Base-by-base conservation (phyloP, 2,888 invertebrate genomes). In the Tenthredo amoena region DNA sequence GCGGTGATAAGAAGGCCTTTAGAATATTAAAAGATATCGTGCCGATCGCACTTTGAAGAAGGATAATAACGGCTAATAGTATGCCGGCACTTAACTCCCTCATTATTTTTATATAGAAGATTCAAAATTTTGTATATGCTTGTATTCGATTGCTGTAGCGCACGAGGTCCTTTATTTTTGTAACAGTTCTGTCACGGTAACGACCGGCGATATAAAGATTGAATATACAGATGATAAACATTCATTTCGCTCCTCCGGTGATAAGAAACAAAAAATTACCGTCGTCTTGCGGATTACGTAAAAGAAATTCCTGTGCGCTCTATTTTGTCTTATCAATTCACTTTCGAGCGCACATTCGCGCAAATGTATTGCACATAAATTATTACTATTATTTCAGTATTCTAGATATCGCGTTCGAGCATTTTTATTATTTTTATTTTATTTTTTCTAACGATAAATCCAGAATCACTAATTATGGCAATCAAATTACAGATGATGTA, bases 11-110 rank as follows among this genome's bases (percentile, higher is more conserved):
- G 0, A 83, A 18, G 0, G 68, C 47, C 50, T 31, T 68, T 31
- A 83, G 26, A 68, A 83, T 31, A 15, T 26, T 26, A 7, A 83
- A 47, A 34, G 83, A 26, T 50, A 18, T 83, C 68, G 31, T 68
- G 15, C 47, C 68, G 12, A 40, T 21, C 2, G 21, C 58, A 34
- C 40, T 12, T 12, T 81, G 81, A 40, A 58, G n/a, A 21, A 77
- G 2, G 3, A 77, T 26, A 18, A 77, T 18, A 31, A 50, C 12
- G 31, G 55, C 77, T 21, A 77, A 12, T 77, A 77, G 47, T 50
- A 50, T 50, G 2, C 55, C 18, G 18, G 47, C 62, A 37, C 37
- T 40, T 12, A 58, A 58, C 12, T 18, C 40, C 62, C 4, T 62
- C 81, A 81, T 81, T 15, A n/a, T 55, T 77, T 74, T 74, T 43